Evolutionary conservation across 2,888 invertebrate genomes (phyloP).

Genomic region (Plebejus argus): DNA sequence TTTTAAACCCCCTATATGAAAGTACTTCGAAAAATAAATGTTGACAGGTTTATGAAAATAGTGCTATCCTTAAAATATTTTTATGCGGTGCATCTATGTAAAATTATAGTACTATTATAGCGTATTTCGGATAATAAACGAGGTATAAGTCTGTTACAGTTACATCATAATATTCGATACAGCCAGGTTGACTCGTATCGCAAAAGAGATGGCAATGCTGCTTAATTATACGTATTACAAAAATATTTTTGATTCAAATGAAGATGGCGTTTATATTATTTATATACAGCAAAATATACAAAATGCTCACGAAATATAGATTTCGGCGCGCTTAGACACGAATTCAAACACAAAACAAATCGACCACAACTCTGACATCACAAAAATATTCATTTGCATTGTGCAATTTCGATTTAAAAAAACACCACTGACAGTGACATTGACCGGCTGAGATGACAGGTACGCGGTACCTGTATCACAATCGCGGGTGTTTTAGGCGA

Average conservation of each 20-base stretch:
- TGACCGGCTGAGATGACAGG: conserved; percentile 7
- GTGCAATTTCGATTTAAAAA: conserved; percentile 9
- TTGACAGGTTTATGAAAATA: conserved; percentile 1
- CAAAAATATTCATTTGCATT: background rate
- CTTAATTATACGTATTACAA: conserved; percentile 2
- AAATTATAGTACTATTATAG: background rate
- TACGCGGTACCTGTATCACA: conserved; percentile 18
- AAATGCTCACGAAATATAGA: conserved; percentile 4
- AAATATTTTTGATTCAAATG: conserved; percentile 11
- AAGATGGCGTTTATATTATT: background rate
- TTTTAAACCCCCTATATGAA: background rate
- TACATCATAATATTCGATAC: conserved; percentile 13
- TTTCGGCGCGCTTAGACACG: conserved; percentile 2
- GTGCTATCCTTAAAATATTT: conserved; percentile 12
- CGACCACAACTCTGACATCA: conserved; percentile 1
- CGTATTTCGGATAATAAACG: background rate
- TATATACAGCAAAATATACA: conserved; percentile 24
- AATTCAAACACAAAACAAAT: conserved; percentile 1
- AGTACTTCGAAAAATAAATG: conserved; percentile 6
- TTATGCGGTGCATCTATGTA: background rate
- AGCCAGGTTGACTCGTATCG: background rate
- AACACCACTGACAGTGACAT: conserved; percentile 19
- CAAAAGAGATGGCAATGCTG: background rate
- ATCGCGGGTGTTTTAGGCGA: conserved; percentile 14
- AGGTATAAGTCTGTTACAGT: conserved; percentile 12